A percentile compares a stretch with the other conserved stretches of the same genome.
phyloP scores from a whole-genome alignment of 1,140 invertebrate genomes.

The Neuroterus valhalla region DNA sequence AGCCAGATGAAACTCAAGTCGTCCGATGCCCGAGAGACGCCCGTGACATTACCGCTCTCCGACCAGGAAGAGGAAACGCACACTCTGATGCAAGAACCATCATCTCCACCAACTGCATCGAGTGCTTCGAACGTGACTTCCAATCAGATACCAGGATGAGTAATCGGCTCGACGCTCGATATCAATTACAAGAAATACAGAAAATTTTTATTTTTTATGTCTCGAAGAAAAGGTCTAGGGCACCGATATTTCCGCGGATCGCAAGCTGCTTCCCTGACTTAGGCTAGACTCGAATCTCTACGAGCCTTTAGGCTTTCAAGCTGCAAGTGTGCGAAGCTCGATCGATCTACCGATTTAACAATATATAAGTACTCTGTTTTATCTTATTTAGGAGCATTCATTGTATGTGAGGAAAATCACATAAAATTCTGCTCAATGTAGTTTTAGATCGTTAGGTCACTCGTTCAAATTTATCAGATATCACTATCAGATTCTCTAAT shows the following conservation, averaged over 20 bases:
- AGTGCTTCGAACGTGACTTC: slow-evolving; percentile 58
- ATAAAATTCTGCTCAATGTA: slow-evolving; percentile 23
- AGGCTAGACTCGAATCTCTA: background rate
- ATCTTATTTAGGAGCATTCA: slow-evolving; percentile 14
- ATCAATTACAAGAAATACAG: background rate
- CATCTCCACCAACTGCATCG: slow-evolving; percentile 52
- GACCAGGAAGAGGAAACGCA: slow-evolving; percentile 73
- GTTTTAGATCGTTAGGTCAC: slow-evolving; percentile 16
- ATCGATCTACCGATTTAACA: background rate
- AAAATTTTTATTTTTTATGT: background rate
- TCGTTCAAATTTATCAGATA: slow-evolving; percentile 12
- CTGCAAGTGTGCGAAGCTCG: background rate
- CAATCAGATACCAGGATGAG: slow-evolving; percentile 70
- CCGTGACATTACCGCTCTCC: slow-evolving; percentile 64
- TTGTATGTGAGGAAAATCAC: slow-evolving; percentile 5
- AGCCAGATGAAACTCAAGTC: slow-evolving; percentile 68
- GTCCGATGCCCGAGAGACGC: slow-evolving; percentile 55
- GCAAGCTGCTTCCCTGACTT: slow-evolving; percentile 23
- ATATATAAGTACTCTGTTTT: background rate
- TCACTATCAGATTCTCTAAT: background rate
- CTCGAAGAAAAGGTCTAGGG: slow-evolving; percentile 10
- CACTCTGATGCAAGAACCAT: slow-evolving; percentile 70
- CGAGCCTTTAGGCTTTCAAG: background rate
- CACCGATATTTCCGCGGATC: slow-evolving; percentile 17
- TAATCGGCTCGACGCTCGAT: slow-evolving; percentile 10